phyloP scores from a whole-genome alignment of 1,140 invertebrate species.

The Drosophila kikkawai region DNA sequence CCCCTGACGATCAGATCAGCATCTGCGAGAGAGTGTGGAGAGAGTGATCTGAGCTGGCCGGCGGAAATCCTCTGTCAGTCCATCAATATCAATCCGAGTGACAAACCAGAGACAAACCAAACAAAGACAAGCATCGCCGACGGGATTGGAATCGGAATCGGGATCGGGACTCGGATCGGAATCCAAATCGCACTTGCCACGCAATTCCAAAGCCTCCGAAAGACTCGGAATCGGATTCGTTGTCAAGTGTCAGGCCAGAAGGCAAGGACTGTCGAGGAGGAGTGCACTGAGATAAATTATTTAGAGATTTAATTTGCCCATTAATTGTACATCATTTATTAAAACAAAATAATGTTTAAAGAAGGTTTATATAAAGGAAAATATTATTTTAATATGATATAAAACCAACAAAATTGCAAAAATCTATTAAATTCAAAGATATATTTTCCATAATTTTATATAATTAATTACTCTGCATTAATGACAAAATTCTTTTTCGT shows the following conservation, averaged over 20 bases:
- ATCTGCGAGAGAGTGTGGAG: slow-evolving; percentile 7
- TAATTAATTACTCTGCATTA: not conserved
- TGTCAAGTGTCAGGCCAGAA: slow-evolving; percentile 68
- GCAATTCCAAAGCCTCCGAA: slow-evolving; percentile 61
- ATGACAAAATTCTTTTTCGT: not conserved
- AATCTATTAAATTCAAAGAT: not conserved
- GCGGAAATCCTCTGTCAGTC: slow-evolving; percentile 78
- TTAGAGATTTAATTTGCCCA: too few species aligned
- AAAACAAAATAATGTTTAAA: too few species aligned
- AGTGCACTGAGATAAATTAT: slow-evolving; percentile 18
- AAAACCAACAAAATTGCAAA: too few species aligned
- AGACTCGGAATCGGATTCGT: slow-evolving; percentile 51
- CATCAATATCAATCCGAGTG: slow-evolving; percentile 67
- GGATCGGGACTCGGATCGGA: slow-evolving; percentile 21
- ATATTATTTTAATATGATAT: too few species aligned
- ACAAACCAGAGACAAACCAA: slow-evolving; percentile 53
- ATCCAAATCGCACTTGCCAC: slow-evolving; percentile 72
- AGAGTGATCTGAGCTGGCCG: slow-evolving; percentile 60
- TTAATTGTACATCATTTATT: too few species aligned
- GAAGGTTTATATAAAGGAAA: too few species aligned
- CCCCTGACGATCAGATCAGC: slow-evolving; percentile 4
- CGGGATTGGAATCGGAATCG: slow-evolving; percentile 28
- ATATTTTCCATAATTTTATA: not conserved
- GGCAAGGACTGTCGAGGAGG: slow-evolving; percentile 44
- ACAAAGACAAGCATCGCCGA: slow-evolving; percentile 51